These are phyloP conservation scores for Myxocyprinus asiaticus DNA, from an alignment of 2,113 vertebrate species.

Conservation along the genomic window DNA sequence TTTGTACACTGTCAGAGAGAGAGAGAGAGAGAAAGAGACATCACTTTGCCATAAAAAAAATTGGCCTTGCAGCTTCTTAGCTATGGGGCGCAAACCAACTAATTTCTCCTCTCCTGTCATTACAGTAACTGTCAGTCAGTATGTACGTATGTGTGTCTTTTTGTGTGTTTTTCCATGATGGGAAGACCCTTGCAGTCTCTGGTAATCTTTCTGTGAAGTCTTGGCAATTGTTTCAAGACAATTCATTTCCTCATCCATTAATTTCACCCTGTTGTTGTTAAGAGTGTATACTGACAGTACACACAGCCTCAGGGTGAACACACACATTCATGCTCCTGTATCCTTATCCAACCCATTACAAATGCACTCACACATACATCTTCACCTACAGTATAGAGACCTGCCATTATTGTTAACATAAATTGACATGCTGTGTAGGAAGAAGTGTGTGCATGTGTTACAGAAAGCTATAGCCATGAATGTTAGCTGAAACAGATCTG, in stretches of 20 bases:
- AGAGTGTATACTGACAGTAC: conserved; percentile 26
- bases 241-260: conserved; percentile 12
- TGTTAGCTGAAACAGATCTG: conserved; percentile 20
- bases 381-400: conserved; percentile 10
- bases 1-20: no score
- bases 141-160: no score
- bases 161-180: no score
- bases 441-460: conserved; percentile 19
- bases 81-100: no score
- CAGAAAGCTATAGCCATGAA: neutral
- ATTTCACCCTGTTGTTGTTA: conserved; percentile 32
- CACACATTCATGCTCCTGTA: conserved; percentile 15
- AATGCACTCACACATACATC: conserved; percentile 8
- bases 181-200: neutral
- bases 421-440: conserved; percentile 11
- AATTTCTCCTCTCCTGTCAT: no score
- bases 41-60: no score
- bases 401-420: neutral
- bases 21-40: no score
- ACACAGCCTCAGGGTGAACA: conserved; percentile 26
- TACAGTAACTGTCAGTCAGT: no score
- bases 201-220: conserved; percentile 5
- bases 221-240: neutral
- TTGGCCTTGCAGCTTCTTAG: no score
- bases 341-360: neutral